These are phyloP conservation scores for Stramonita haemastoma DNA, from an alignment of 2,888 invertebrate species.

Conservation along the genomic window DNA sequence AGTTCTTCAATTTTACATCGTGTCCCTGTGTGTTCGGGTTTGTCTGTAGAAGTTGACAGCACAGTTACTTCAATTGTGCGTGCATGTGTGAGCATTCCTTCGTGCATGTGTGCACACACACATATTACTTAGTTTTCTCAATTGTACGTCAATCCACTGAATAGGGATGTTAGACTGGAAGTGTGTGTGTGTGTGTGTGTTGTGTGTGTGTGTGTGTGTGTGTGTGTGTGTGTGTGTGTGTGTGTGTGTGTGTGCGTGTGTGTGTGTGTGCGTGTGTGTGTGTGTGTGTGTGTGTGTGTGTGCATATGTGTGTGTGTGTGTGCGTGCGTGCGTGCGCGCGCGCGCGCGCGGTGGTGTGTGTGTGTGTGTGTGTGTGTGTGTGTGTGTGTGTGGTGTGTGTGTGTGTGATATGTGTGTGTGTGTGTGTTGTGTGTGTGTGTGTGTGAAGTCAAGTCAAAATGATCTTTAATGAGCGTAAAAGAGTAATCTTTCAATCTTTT, in stretches of 20 bases:
- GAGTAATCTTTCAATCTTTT: too few species aligned
- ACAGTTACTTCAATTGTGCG: neutral
- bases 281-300: neutral
- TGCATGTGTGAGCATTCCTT: neutral
- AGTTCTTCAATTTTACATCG: neutral
- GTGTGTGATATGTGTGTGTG: too few species aligned
- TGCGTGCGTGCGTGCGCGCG: too few species aligned
- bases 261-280: neutral
- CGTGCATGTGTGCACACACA: neutral
- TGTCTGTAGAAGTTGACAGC: neutral
- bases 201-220: constrained; percentile 2
- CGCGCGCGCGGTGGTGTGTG: too few species aligned
- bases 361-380: too few species aligned
- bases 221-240: neutral
- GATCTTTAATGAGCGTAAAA: too few species aligned
- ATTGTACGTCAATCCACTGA: neutral
- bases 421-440: too few species aligned
- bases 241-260: neutral
- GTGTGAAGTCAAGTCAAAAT: too few species aligned
- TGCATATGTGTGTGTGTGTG: too few species aligned
- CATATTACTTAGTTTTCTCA: neutral
- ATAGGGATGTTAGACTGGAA: neutral
- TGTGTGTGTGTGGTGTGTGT: too few species aligned
- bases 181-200: neutral
- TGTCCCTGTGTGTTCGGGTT: neutral